phyloP scores from a whole-genome alignment of 2,888 invertebrate species.

The Abrostola triplasia region DNA sequence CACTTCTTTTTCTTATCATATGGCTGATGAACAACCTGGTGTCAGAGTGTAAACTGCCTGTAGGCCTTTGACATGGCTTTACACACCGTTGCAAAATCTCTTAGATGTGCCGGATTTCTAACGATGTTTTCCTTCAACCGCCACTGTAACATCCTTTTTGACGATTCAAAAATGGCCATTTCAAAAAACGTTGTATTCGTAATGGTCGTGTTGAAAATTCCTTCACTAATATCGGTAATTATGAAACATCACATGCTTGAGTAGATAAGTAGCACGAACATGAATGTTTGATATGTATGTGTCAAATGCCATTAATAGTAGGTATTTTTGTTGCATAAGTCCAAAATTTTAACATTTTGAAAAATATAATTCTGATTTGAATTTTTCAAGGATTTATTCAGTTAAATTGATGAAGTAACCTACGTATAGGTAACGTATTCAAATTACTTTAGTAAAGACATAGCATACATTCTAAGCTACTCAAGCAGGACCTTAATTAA shows the following conservation, averaged over 20 bases:
- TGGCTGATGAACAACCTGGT: too few relatives aligned
- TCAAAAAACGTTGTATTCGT: constrained; percentile 11
- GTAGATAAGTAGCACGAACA: constrained; percentile 39
- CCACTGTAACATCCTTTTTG: constrained; percentile 16
- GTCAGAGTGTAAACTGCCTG: too few relatives aligned
- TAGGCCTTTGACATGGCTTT: too few relatives aligned
- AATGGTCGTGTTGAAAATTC: constrained; percentile 22
- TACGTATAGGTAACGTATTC: too few relatives aligned
- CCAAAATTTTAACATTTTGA: not conserved
- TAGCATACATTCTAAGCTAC: too few relatives aligned
- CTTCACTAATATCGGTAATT: constrained; percentile 31
- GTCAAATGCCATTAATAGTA: constrained; percentile 1
- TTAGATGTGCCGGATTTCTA: too few relatives aligned
- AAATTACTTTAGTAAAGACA: too few relatives aligned
- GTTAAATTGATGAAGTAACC: too few relatives aligned
- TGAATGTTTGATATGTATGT: constrained; percentile 19
- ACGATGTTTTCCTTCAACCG: too few relatives aligned
- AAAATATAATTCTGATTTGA: not conserved
- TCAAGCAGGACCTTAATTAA: too few relatives aligned
- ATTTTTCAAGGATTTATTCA: not conserved
- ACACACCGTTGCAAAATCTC: too few relatives aligned
- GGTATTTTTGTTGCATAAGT: constrained; percentile 1
- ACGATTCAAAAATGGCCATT: not conserved
- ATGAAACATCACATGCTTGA: constrained; percentile 41
- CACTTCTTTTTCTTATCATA: too few relatives aligned